Conservation (phyloP, 2,888 invertebrate species). For the Allolobophora icterica region DNA sequence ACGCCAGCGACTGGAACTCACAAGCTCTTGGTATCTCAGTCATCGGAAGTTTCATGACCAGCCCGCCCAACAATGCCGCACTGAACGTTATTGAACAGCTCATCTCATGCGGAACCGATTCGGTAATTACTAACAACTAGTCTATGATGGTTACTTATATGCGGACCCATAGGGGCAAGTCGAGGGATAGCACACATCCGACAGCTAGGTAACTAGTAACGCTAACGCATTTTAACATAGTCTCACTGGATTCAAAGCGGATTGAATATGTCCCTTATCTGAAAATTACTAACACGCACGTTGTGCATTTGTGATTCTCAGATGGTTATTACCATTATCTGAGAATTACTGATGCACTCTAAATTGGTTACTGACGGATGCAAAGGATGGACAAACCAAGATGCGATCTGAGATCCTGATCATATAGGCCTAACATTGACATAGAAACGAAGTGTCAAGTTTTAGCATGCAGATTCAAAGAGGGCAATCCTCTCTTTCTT, state of each 20-base stretch:
- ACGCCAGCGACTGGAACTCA: constrained; percentile 69
- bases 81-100: constrained; percentile 48
- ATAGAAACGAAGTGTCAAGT: not conserved
- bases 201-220: not conserved
- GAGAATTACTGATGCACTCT: too few relatives aligned
- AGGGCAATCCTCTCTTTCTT: not conserved
- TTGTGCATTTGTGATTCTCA: too few relatives aligned
- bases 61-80: constrained; percentile 48
- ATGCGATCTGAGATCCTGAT: not conserved
- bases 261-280: not conserved
- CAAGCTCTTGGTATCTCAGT: constrained; percentile 51
- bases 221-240: not conserved
- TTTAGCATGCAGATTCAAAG: not conserved
- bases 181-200: not conserved
- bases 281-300: too few relatives aligned
- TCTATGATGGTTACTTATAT: not conserved
- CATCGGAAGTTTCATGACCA: constrained; percentile 51
- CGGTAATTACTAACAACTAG: constrained; percentile 40
- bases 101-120: constrained; percentile 49
- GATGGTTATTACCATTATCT: too few relatives aligned
- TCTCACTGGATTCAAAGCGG: not conserved
- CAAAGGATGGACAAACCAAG: too few relatives aligned
- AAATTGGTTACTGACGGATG: too few relatives aligned
- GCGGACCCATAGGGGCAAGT: not conserved
- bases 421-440: too few relatives aligned